A percentile compares a stretch with the other conserved stretches of the same genome.
Conservation (phyloP, 2,888 invertebrate genomes). For the Spilosoma lubricipeda region DNA sequence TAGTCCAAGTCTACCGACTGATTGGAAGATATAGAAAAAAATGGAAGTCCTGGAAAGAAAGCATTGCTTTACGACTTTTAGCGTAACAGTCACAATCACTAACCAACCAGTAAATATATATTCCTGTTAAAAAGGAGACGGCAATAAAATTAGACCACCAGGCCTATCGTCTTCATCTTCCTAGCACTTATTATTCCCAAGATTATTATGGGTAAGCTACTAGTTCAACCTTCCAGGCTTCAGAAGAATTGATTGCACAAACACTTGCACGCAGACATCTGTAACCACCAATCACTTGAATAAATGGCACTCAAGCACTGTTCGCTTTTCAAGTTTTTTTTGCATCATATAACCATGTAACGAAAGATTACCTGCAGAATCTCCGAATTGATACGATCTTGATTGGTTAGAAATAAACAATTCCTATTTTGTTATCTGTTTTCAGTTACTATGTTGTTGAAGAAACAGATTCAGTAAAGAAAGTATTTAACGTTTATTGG, state of each 20-base stretch:
- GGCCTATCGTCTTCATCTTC: no score
- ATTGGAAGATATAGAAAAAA: no score
- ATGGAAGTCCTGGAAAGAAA: no score
- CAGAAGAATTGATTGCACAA: neutral
- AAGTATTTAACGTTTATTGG: slow-evolving; percentile 88
- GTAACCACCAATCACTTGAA: neutral
- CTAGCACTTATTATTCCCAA: no score
- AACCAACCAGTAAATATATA: no score
- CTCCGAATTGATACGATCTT: neutral
- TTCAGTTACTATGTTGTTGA: slow-evolving; percentile 75
- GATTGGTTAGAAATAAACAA: no score
- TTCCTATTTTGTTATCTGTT: slow-evolving; percentile 23
- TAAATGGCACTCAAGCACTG: neutral
- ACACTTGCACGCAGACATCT: neutral
- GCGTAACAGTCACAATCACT: no score
- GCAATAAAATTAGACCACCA: no score
- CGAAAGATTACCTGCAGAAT: no score
- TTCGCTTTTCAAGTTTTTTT: neutral
- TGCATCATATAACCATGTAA: neutral
- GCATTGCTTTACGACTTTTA: no score
- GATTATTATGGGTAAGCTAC: neutral
- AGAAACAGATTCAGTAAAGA: slow-evolving; percentile 62
- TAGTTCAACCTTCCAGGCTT: neutral
- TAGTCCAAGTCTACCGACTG: no score
- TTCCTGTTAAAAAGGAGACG: no score